phyloP scores from a whole-genome alignment of 2,797 vertebrate species.

The Zalophus californianus region DNA sequence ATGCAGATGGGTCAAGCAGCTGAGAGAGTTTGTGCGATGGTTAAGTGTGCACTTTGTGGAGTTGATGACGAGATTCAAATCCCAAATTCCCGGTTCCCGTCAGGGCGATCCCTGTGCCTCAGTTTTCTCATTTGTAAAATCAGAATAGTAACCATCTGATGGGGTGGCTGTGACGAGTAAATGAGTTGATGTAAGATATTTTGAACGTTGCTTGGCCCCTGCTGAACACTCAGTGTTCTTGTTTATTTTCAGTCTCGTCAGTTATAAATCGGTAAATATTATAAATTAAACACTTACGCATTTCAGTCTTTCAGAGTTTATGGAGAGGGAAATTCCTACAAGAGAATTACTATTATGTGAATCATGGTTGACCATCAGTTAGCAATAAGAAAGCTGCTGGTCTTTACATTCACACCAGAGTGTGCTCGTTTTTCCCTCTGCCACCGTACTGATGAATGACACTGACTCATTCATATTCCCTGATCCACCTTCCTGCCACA shows the following conservation, averaged over 20 bases:
- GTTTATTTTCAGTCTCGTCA: background rate
- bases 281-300: background rate
- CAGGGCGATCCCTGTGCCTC: background rate
- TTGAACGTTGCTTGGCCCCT: background rate
- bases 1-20: background rate
- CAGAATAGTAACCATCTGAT: background rate
- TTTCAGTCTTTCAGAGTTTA: constrained; percentile 14
- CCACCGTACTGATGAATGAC: background rate
- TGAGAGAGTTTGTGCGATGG: background rate
- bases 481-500: constrained; percentile 62
- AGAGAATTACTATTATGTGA: background rate
- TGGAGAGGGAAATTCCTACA: background rate
- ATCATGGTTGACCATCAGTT: background rate
- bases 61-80: background rate
- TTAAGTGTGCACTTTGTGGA: background rate
- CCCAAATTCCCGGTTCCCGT: background rate
- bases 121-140: background rate
- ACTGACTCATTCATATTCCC: constrained; percentile 34
- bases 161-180: background rate
- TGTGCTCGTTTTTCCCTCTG: background rate
- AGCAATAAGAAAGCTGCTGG: background rate
- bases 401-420: background rate
- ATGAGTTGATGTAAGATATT: constrained; percentile 2
- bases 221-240: background rate
- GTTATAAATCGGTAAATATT: background rate